Conservation (phyloP, 1,140 invertebrate genomes). For the Ostrea denselamellosa region DNA sequence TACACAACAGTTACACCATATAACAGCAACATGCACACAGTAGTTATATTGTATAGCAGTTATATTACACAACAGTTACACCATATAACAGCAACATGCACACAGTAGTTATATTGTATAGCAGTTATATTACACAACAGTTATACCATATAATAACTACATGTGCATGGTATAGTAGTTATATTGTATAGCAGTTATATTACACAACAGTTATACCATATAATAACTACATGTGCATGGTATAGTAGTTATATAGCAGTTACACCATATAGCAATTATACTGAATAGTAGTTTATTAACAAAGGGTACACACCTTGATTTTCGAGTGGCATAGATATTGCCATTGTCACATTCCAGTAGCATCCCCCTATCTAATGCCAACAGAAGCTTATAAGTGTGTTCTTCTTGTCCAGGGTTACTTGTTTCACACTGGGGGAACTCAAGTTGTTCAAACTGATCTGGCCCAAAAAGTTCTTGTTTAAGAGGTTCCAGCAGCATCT, state of each 20-base stretch:
- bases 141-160: too few species aligned
- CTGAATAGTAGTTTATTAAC: not conserved
- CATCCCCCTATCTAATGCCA: slow-evolving; percentile 58
- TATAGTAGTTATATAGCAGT: too few species aligned
- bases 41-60: too few species aligned
- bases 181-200: too few species aligned
- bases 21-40: too few species aligned
- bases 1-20: not conserved
- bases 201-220: too few species aligned
- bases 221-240: too few species aligned
- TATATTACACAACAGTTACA: not conserved
- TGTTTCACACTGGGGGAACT: slow-evolving; percentile 43
- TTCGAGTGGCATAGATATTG: slow-evolving; percentile 60
- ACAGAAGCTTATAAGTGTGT: slow-evolving; percentile 52
- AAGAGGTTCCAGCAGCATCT: not conserved
- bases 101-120: too few species aligned
- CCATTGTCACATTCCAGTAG: slow-evolving; percentile 50
- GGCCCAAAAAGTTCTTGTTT: slow-evolving; percentile 52
- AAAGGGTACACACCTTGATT: slow-evolving; percentile 57
- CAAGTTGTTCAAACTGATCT: slow-evolving; percentile 37
- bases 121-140: too few species aligned
- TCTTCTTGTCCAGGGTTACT: not conserved
- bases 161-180: too few species aligned
- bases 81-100: too few species aligned
- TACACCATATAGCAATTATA: too few species aligned